A percentile compares a stretch with the other conserved stretches of the same genome.
phyloP scores from a whole-genome alignment of 1,140 invertebrate species.

The Orius insidiosus region DNA sequence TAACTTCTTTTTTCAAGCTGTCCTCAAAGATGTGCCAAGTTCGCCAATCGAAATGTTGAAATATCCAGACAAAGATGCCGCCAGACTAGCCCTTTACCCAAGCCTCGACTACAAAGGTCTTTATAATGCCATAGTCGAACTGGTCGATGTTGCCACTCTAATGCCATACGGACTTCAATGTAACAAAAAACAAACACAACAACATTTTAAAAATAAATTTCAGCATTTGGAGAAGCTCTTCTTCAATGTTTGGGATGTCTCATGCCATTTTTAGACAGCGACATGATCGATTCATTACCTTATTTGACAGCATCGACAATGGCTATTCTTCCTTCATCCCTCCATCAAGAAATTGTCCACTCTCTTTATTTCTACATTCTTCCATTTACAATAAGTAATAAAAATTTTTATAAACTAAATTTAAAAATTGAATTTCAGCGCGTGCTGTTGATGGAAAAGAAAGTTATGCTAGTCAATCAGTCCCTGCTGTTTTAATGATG shows the following conservation, averaged over 20 bases:
- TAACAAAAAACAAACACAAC: constrained; percentile 24
- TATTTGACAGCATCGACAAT: constrained; percentile 87
- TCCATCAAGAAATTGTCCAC: constrained; percentile 91
- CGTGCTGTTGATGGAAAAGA: constrained; percentile 45
- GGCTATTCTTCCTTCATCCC: constrained; percentile 68
- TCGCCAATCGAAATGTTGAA: constrained; percentile 80
- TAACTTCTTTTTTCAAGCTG: constrained; percentile 38
- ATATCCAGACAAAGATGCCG: constrained; percentile 63
- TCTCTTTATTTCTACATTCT: constrained; percentile 90
- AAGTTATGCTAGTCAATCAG: constrained; percentile 77
- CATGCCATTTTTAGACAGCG: constrained; percentile 89
- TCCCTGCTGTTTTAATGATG: constrained; percentile 91
- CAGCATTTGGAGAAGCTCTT: constrained; percentile 80
- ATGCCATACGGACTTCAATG: constrained; percentile 69
- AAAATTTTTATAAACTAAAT: neutral
- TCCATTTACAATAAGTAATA: constrained; percentile 87
- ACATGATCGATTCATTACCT: constrained; percentile 86
- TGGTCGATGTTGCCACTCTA: constrained; percentile 64
- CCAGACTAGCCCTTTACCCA: constrained; percentile 76
- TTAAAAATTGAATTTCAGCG: constrained; percentile 30
- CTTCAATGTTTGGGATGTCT: constrained; percentile 81
- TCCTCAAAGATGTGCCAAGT: constrained; percentile 85
- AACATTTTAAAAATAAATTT: neutral
- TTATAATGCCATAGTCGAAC: constrained; percentile 68
- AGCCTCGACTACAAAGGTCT: constrained; percentile 89